Percentiles rank a stretch among this genome's conserved stretches.
phyloP scores from a whole-genome alignment of 2,888 invertebrate genomes.

The Spisula subtruncata region DNA sequence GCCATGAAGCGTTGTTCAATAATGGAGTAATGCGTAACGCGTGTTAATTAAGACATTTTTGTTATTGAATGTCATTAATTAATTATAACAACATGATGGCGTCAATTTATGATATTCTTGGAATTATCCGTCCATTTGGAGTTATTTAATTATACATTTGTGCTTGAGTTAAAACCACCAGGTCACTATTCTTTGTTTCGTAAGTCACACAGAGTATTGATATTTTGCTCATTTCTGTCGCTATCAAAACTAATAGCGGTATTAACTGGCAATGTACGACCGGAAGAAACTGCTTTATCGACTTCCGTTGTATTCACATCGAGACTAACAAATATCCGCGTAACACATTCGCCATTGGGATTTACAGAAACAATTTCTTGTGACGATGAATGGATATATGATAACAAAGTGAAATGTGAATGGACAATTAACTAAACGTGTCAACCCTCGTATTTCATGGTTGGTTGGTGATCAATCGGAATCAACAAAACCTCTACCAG shows the following conservation, averaged over 20 bases:
- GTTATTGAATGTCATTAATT: not conserved
- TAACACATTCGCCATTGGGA: constrained; percentile 5
- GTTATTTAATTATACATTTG: not conserved
- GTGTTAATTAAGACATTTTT: not conserved
- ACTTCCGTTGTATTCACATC: constrained; percentile 6
- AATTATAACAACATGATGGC: not conserved
- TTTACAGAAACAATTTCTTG: constrained; percentile 7
- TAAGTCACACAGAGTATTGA: not conserved
- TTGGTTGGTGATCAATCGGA: constrained; percentile 2
- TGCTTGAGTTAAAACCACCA: not conserved
- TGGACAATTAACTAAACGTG: constrained; percentile 25
- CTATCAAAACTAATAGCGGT: no score
- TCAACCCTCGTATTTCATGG: not conserved
- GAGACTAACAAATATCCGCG: constrained; percentile 18
- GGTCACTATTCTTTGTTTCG: not conserved
- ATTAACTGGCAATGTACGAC: not conserved
- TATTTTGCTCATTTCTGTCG: constrained; percentile 4
- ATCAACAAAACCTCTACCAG: not conserved
- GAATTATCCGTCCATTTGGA: not conserved
- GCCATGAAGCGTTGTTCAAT: constrained; percentile 7
- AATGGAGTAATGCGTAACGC: not conserved
- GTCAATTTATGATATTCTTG: not conserved
- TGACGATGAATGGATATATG: not conserved
- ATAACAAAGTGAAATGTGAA: not conserved
- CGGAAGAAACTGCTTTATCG: constrained; percentile 14